Evolutionary conservation across 1,140 invertebrate genomes (phyloP).

Genomic region (Tachypleus tridentatus): DNA sequence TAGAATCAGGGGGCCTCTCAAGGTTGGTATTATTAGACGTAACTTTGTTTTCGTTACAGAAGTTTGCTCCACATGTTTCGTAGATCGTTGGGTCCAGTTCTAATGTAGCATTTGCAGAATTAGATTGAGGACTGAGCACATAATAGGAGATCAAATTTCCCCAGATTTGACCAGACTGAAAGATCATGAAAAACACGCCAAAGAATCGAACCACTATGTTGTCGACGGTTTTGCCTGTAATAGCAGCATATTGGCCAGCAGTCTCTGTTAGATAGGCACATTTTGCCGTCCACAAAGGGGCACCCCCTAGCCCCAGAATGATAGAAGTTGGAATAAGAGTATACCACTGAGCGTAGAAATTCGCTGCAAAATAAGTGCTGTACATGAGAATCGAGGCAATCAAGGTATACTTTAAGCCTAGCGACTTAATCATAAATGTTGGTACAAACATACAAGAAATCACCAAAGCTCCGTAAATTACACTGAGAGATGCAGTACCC

Average conservation of each 20-base stretch:
- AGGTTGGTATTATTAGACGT: conserved; percentile 35
- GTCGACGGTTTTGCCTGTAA: conserved; percentile 53
- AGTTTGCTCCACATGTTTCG: conserved; percentile 12
- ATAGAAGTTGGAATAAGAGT: conserved; percentile 83
- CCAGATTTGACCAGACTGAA: conserved; percentile 89
- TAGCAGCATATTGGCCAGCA: conserved; percentile 52
- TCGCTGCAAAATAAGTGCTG: conserved; percentile 80
- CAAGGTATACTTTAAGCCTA: conserved; percentile 92
- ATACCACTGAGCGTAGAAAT: conserved; percentile 80
- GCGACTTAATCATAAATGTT: conserved; percentile 68
- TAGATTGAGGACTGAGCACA: conserved; percentile 24
- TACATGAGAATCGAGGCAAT: conserved; percentile 83
- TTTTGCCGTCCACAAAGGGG: conserved; percentile 93
- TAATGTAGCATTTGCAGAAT: conserved; percentile 16
- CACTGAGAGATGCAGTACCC: conserved; percentile 60
- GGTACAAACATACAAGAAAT: conserved; percentile 87
- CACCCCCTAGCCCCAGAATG: conserved; percentile 74
- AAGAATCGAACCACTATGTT: conserved; percentile 90
- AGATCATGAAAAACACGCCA: conserved; percentile 94
- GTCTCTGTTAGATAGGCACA: conserved; percentile 90
- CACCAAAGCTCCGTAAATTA: conserved; percentile 76
- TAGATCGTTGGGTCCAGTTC: conserved; percentile 12
- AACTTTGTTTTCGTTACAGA: conserved; percentile 8
- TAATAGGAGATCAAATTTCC: conserved; percentile 84
- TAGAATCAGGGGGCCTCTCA: conserved; percentile 58